Percentiles rank a stretch among this genome's conserved stretches.
Evolutionary conservation across 2,888 invertebrate species (phyloP).

Genomic region (Zelleria hepariella): DNA sequence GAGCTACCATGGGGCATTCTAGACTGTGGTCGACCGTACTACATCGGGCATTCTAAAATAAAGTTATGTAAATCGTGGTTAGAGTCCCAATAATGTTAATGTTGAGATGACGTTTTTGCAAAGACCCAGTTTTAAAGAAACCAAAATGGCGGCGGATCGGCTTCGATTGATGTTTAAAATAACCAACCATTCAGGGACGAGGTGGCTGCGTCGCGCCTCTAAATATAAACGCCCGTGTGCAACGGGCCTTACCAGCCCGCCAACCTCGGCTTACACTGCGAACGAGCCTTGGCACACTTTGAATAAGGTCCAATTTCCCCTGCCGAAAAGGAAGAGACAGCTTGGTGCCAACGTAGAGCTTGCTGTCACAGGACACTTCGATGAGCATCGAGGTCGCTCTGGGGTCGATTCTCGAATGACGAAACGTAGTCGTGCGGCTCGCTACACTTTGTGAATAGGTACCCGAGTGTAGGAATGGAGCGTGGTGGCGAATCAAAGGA

Average conservation of each 20-base stretch:
- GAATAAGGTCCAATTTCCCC: neutral
- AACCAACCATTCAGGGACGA: neutral
- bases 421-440: neutral
- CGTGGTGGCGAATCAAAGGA: neutral
- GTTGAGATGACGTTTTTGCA: too few species aligned
- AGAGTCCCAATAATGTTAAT: too few species aligned
- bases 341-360: neutral
- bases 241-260: neutral
- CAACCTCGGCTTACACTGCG: neutral
- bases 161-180: slow-evolving; percentile 1
- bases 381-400: neutral
- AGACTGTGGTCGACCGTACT: too few species aligned
- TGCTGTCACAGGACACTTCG: neutral
- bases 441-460: neutral
- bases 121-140: too few species aligned
- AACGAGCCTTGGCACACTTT: neutral
- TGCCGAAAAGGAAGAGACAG: neutral
- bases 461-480: neutral
- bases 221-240: neutral
- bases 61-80: too few species aligned
- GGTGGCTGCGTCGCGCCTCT: neutral
- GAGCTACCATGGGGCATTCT: too few species aligned
- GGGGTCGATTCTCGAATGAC: neutral
- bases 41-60: too few species aligned
- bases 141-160: neutral